Evolutionary conservation across 2,888 invertebrate genomes (phyloP).

Genomic region (Hyppa rectilinea): DNA sequence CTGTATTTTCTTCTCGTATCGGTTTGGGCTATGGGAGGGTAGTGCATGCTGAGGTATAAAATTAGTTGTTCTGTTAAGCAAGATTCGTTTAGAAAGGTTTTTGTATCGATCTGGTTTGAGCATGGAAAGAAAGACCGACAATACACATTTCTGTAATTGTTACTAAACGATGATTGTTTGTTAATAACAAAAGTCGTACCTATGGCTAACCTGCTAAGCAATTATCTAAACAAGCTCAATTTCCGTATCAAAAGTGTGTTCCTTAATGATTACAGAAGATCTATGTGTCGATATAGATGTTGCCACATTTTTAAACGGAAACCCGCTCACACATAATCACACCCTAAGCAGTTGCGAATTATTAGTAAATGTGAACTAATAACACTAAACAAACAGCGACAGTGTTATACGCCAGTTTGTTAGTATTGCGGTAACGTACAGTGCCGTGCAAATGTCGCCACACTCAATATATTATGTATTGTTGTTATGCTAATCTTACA

Average conservation of each 20-base stretch:
- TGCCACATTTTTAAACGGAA: too few species aligned
- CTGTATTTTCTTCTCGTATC: neutral
- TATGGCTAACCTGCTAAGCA: neutral
- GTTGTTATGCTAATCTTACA: slow-evolving; percentile 37
- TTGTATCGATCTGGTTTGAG: neutral
- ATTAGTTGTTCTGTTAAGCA: neutral
- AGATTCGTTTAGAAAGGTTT: neutral
- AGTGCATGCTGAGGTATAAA: too few species aligned
- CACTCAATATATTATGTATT: slow-evolving; percentile 13
- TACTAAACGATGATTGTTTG: neutral
- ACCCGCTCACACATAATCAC: neutral
- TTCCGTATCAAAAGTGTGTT: neutral
- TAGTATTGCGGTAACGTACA: slow-evolving; percentile 37
- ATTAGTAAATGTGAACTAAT: slow-evolving; percentile 52
- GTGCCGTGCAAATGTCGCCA: slow-evolving; percentile 23
- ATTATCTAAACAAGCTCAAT: neutral
- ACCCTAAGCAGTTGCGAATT: slow-evolving; percentile 25
- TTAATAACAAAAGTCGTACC: neutral
- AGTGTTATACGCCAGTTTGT: slow-evolving; percentile 34
- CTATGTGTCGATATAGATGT: too few species aligned
- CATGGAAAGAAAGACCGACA: too few species aligned
- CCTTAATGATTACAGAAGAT: neutral
- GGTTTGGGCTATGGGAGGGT: neutral
- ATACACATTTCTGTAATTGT: too few species aligned
- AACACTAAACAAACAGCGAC: slow-evolving; percentile 38